Base-by-base conservation (phyloP, 2,797 vertebrate species). In the Sebastiscus albofasciatus region DNA sequence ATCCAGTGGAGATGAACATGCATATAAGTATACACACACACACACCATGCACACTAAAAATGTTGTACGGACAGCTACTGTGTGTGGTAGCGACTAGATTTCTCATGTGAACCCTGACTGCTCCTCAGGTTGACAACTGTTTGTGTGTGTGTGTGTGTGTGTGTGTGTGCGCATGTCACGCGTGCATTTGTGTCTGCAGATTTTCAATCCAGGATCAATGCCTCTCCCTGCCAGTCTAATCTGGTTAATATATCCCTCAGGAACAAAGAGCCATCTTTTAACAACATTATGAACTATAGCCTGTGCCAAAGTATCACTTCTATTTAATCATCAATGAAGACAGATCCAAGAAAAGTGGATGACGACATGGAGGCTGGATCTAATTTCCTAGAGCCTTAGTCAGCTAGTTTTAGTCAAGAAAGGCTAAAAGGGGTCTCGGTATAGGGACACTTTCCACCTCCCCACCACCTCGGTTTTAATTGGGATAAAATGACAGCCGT, bases 261-360 rank as follows among this genome's bases (percentile, higher is more conserved):
- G 68, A 88, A 71, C 68, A 85, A 74, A 79, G 79, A 77, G 52
- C 31, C 56, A 66, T 78, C 79, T 89, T 92, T 88, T 85, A 91
- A 81, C 73, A 86, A 73, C 71, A 88, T 90, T 88, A 87, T 81
- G 12, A 88, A 79, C 59, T 72, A 22, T 27, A 71, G 66, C 80
- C 76, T 66, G 78, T 62, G 84, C 90, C 89, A 90, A 87, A 81
- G 79, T 73, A 82, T 86, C 79, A 75, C 58, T 79, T 29, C 81
- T 69, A 64, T 79, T 79, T 77, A 84, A 89, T 91, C 79, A 83
- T 75, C 68, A 75, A 24, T 67, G 52, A 79, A 71, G 72, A 77
- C 67, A 22, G 61, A 75, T 81, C 59, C 70, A 79, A 81, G 54
- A 75, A 49, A 78, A 80, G 61, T 64, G 68, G 71, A 75, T 75